Conservation (phyloP, 2,888 invertebrate genomes). For the Coelinius sp. region DNA sequence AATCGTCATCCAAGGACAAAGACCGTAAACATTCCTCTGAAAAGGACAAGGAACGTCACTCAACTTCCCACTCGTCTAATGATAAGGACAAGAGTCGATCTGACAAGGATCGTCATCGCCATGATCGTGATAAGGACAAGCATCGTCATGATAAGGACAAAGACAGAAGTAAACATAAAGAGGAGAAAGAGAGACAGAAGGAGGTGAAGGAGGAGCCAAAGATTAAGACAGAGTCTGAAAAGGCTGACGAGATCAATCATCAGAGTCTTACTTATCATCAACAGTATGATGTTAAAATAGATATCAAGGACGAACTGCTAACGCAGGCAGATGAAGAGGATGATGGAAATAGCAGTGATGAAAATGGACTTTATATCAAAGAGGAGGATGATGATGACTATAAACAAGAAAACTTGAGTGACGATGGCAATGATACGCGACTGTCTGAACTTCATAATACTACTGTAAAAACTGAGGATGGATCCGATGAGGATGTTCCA, state of each 20-base stretch:
- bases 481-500: constrained; percentile 83
- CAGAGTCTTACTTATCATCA: constrained; percentile 47
- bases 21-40: constrained; percentile 62
- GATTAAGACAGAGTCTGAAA: constrained; percentile 67
- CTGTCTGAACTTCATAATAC: constrained; percentile 68
- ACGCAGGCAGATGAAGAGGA: constrained; percentile 68
- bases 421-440: constrained; percentile 64
- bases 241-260: constrained; percentile 55
- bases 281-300: constrained; percentile 51
- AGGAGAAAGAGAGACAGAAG: constrained; percentile 72
- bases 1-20: constrained; percentile 64
- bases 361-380: constrained; percentile 72
- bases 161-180: constrained; percentile 63
- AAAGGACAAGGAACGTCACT: constrained; percentile 65
- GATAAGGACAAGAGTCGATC: constrained; percentile 62
- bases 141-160: constrained; percentile 67
- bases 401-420: constrained; percentile 73
- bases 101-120: constrained; percentile 69
- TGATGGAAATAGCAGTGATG: constrained; percentile 63
- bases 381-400: constrained; percentile 65
- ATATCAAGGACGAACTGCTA: constrained; percentile 38
- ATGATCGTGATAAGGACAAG: constrained; percentile 65
- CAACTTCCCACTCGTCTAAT: constrained; percentile 57
- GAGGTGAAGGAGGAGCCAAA: constrained; percentile 57
- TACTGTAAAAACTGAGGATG: constrained; percentile 70